Evolutionary conservation across 2,888 invertebrate genomes (phyloP), one percentile per base, ranked within the genome.

Genomic region (Metalampra italica): DNA sequence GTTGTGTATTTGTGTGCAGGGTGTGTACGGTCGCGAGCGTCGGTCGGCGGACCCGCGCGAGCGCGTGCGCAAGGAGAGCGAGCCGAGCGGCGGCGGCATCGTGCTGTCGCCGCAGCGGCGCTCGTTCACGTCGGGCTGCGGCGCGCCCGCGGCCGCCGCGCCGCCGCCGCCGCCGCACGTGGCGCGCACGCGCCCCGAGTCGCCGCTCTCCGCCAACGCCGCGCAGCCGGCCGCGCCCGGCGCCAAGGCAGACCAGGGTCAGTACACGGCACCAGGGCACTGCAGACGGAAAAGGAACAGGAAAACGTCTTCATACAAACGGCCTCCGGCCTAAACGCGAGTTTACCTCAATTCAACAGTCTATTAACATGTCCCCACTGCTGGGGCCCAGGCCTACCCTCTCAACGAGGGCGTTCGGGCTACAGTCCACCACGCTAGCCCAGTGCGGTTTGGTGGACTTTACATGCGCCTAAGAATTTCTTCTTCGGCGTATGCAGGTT

Each of bases 121-220:
- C 57, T 95, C 95, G 66, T 96, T 96, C 87, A 95, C 95, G 65
- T 94, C 95, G 11, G 96, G 96, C 49, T 97, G 97, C 83, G 96
- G 94, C 61, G 95, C 96, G 49, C 92, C 92, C 11, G 91, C 91
- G 32, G 87, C 86, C 48, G 81, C 79, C 40, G 65, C 69, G 43
- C 67, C 73, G 50, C 72, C 75, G 55, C 22, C 75, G 55, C 80
- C 76, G 62, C 80, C 80, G 61, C 80, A 75, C 61, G 68, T 80
- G 92, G 94, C 82, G 92, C 95, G 64, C 85, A 91, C 58, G 73
- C 88, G 77, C 5, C 76, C 81, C 14, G 82, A 83, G 46, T 84
- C 85, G 50, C 82, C 82, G 62, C 77, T 79, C 37, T 64, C 68
- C 14, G 66, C 75, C 39, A 64, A 71, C 50, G 64, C 63, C 56